Evolutionary conservation across 2,113 vertebrate genomes (phyloP).

Genomic region (Tachycineta bicolor): DNA sequence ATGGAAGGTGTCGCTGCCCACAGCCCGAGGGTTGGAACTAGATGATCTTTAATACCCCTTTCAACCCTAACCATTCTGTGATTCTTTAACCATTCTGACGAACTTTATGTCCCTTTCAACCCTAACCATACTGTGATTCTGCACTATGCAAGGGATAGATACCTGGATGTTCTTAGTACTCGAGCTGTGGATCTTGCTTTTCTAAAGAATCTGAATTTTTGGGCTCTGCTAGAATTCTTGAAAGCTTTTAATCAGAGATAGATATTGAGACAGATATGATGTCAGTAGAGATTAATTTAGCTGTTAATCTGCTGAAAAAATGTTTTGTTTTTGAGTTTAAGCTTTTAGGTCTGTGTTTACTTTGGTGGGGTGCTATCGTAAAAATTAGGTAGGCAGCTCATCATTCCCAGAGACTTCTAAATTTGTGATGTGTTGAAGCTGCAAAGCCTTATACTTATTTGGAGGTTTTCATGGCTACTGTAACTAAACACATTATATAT

Average conservation of each 20-base stretch:
- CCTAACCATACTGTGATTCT: background rate
- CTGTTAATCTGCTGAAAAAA: background rate
- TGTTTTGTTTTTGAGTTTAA: background rate
- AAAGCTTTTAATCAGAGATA: background rate
- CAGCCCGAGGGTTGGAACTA: rapidly evolving
- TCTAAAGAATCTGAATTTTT: background rate
- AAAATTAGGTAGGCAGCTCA: background rate
- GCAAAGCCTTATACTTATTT: conserved; percentile 19
- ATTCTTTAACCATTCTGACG: background rate
- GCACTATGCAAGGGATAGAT: background rate
- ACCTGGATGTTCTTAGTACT: background rate
- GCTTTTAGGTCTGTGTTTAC: background rate
- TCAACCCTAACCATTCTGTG: background rate
- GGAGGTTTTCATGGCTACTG: conserved; percentile 31
- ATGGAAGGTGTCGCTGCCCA: background rate
- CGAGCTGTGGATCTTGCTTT: background rate
- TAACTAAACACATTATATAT: conserved; percentile 43
- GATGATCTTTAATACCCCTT: background rate
- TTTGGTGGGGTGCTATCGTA: background rate
- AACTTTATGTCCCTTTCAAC: background rate
- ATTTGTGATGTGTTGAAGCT: conserved; percentile 22
- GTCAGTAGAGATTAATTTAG: background rate
- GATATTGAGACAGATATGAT: background rate
- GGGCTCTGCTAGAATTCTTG: background rate
- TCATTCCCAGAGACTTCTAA: background rate